Evolutionary conservation across 1,140 invertebrate species (phyloP).

Genomic region (Drosophila lini): DNA sequence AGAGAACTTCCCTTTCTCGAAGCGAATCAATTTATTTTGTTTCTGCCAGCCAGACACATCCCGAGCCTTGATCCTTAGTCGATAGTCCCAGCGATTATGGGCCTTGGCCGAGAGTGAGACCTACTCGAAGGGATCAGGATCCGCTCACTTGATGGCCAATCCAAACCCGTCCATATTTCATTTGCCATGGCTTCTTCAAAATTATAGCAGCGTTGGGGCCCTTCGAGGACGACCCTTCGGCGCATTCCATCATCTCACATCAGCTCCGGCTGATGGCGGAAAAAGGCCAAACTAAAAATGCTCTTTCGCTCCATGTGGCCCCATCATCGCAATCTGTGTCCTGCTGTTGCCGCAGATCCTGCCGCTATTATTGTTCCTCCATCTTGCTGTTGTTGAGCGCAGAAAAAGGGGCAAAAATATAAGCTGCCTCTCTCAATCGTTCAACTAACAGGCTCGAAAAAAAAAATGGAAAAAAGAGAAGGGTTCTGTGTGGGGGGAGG

Average conservation of each 20-base stretch:
- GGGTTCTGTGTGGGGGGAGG: conserved; percentile 17
- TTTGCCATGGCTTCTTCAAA: conserved; percentile 38
- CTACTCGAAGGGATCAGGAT: conserved; percentile 36
- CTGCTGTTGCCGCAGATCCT: conserved; percentile 36
- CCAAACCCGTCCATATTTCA: conserved; percentile 34
- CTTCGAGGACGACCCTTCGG: background rate
- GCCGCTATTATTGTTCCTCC: conserved; percentile 40
- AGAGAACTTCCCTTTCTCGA: conserved; percentile 15
- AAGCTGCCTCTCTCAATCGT: conserved; percentile 57
- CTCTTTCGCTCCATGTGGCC: conserved; percentile 39
- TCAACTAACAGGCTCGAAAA: conserved; percentile 14
- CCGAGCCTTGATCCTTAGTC: background rate
- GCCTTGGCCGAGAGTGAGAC: conserved; percentile 2
- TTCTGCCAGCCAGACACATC: conserved; percentile 11
- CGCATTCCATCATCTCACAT: conserved; percentile 32
- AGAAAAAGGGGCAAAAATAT: conserved; percentile 51
- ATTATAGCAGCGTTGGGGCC: conserved; percentile 11
- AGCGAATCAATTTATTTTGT: conserved; percentile 38
- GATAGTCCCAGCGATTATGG: conserved; percentile 30
- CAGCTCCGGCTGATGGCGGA: conserved; percentile 2
- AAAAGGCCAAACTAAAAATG: conserved; percentile 48
- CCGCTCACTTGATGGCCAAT: conserved; percentile 39
- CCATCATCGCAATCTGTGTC: conserved; percentile 49
- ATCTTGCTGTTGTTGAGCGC: conserved; percentile 11
- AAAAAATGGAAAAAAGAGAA: conserved; percentile 9